Evolutionary conservation across 2,888 invertebrate species (phyloP).

Genomic region (Parelbella ahira): DNA sequence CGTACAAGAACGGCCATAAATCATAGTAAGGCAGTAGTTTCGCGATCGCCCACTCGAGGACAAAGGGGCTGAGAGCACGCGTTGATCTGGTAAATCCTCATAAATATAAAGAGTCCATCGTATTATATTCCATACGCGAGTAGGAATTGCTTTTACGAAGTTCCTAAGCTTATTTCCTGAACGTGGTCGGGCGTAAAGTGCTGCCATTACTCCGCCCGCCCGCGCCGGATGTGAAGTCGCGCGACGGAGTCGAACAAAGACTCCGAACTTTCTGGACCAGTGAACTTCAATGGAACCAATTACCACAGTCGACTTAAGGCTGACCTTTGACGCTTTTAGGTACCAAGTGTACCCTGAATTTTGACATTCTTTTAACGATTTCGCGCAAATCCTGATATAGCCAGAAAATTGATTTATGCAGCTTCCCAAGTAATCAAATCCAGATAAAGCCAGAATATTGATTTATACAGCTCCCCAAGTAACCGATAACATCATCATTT

Average conservation of each 20-base stretch:
- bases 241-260: conserved; percentile 51
- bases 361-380: no score
- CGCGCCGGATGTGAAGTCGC: conserved; percentile 41
- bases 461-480: no score
- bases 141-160: conserved; percentile 77
- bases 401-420: no score
- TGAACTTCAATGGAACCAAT: conserved; percentile 62
- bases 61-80: conserved; percentile 11
- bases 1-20: conserved; percentile 18
- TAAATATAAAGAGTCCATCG: conserved; percentile 73
- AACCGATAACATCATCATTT: no score
- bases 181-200: conserved; percentile 74
- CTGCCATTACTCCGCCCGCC: conserved; percentile 63
- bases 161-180: conserved; percentile 80
- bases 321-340: conserved; percentile 12
- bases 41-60: conserved; percentile 1
- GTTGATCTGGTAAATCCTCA: conserved; percentile 69
- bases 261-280: conserved; percentile 60
- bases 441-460: no score
- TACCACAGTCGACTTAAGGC: conserved; percentile 34
- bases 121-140: conserved; percentile 76
- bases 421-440: no score
- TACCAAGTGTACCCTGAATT: no score
- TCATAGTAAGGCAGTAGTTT: conserved; percentile 9
- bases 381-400: no score